Base-by-base conservation (phyloP, 2,113 vertebrate species). In the Psettodes erumei region DNA sequence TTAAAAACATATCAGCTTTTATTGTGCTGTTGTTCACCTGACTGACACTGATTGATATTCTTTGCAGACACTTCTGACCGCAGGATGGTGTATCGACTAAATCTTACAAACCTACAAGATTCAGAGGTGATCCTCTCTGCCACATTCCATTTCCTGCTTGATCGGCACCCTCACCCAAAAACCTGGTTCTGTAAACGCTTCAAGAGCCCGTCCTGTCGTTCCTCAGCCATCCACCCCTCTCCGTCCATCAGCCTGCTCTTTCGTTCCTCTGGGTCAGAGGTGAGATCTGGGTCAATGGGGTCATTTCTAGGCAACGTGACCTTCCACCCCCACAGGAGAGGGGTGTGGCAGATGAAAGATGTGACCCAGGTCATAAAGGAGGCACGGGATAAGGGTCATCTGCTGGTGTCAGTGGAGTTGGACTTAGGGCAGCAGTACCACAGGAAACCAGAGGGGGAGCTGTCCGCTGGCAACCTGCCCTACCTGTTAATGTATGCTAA, bases 401-500 rank as follows among this genome's bases (percentile, higher is more conserved):
- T 94, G 21, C 88, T 95, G 28, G 87, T 98, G 73, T 95, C 93
- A 0, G 89, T 86, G 6, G 94, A 97, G 84, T 56, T 98, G 62
- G 93, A 96, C 72, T 84, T 92, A 40, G 90, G 89, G 19, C 91
- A 75, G 2, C 85, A 83, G 32, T 85, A 87, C 33, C 85, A 90
- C 1, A 88, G 73, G 42, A 81, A 79, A 50, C 68, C 86, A 80
- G 84, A 79, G 23, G 88, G 93, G 3, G 71, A 48, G 11, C 60
- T 88, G 1, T 59, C 86, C 68, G 40, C 88, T 55, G 4, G 86
- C 19, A 65, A 80, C 60, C 73, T 91, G 18, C 96, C 98, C 12
- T 99, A 97, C 72, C 87, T 99, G 77, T 85, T 99, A 13, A 83
- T 99, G 70, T 96, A 95, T 35, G 95, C 98, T 30, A 90, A 98